Evolutionary conservation across 2,113 vertebrate genomes (phyloP).

Genomic region (Phodopus roborovskii): DNA sequence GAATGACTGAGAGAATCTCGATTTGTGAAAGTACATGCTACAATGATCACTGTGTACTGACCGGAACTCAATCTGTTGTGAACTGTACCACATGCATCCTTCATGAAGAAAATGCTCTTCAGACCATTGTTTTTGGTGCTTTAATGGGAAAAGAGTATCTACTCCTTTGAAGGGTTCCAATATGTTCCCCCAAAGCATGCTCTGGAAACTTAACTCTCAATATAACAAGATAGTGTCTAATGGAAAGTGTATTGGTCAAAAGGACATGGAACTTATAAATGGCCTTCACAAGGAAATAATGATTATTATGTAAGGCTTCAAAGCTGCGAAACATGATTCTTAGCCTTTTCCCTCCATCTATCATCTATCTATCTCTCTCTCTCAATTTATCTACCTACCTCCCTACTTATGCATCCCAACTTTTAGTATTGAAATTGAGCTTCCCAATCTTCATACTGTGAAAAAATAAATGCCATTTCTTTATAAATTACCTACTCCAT

Average conservation of each 20-base stretch:
- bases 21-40: not conserved
- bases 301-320: not conserved
- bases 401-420: not conserved
- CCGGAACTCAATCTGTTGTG: not conserved
- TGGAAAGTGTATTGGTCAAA: not conserved
- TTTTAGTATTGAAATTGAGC: not conserved
- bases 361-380: not conserved
- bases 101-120: slow-evolving; percentile 9
- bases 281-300: not conserved
- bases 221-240: not conserved
- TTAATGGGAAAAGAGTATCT: not conserved
- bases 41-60: not conserved
- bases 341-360: not conserved
- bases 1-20: not conserved
- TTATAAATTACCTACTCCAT: not conserved
- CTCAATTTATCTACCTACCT: no score
- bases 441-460: not conserved
- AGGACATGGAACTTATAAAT: not conserved
- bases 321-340: not conserved
- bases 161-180: not conserved
- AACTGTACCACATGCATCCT: not conserved
- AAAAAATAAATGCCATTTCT: not conserved
- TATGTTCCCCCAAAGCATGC: not conserved
- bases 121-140: not conserved
- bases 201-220: not conserved